Base-by-base conservation (phyloP, 2,113 vertebrate species). In the Lampris megalopsis region DNA sequence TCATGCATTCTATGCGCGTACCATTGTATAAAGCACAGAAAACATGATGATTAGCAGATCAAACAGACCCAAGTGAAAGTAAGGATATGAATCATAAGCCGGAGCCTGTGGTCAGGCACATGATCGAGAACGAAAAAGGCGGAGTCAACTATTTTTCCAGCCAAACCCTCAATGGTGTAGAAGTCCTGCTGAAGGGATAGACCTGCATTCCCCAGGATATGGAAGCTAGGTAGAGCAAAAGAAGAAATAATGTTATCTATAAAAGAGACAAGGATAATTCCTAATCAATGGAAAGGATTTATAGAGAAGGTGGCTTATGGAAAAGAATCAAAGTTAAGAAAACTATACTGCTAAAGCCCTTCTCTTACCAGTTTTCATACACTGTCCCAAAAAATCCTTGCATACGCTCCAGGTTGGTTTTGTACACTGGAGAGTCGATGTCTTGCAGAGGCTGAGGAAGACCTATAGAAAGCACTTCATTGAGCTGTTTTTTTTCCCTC, bases 31-130 rank as follows among this genome's bases (percentile, higher is more conserved):
- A 56, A 60, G 9, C 2, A 49, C 4, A 5, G 45, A 8, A 6
- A 71, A 0, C 37, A 7, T 58, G 61, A 62, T 53, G 56, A 1
- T 9, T 48, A 3, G 24, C 2, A 5, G 58, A 4, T 5, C 40
- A 4, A 65, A 77, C 50, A 47, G 1, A 24, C 24, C 49, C 1
- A 6, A 63, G 75, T 6, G 2, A 11, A 60, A 65, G 68, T 6
- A 94, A 98, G 96, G 98, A 99, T 99, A 99, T 95, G 96, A 89
- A 99, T 94, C 92, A 99, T 93, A 45, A 96, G 93, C 9, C 97
- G 95, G 61, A 99, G 95, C 64, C 97, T 95, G 90, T 97, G 95
- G 88, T 99, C 97, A 2, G 98, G 97, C 88, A 99, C 93, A 63
- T 96, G 94, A 84, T 96, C 97, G 65, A 99, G 91, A 79, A 96